Evolutionary conservation across 2,797 vertebrate genomes (phyloP).

Genomic region (Enteromius trimaculatus): DNA sequence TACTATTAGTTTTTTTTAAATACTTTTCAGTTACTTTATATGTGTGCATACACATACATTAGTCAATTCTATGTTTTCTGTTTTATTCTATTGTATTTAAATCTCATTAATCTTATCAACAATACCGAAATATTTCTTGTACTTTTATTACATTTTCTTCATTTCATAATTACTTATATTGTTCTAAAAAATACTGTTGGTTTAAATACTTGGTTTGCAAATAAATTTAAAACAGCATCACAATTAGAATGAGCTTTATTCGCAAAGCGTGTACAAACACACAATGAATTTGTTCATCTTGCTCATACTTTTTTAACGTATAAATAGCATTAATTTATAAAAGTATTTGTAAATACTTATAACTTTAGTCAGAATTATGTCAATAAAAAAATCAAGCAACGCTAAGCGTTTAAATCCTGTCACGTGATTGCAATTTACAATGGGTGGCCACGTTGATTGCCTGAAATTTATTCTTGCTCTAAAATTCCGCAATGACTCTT

Average conservation of each 20-base stretch:
- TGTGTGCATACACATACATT: neutral
- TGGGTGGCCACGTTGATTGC: constrained; percentile 38
- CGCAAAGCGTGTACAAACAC: neutral
- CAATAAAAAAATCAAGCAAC: neutral
- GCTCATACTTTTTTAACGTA: neutral
- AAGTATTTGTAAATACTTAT: neutral
- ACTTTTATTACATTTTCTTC: neutral
- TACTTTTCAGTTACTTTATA: neutral
- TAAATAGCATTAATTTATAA: no score
- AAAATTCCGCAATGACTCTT: neutral
- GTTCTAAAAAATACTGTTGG: neutral
- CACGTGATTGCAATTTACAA: constrained; percentile 30
- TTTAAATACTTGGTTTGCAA: neutral
- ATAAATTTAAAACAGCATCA: neutral
- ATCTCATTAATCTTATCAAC: neutral
- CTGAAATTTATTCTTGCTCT: constrained; percentile 37
- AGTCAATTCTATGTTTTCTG: neutral
- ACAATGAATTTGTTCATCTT: neutral
- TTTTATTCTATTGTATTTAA: neutral
- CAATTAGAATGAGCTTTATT: neutral
- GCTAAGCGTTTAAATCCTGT: constrained; percentile 12
- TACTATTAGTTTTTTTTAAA: no score
- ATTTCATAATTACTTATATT: neutral
- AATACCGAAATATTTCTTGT: neutral
- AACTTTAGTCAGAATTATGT: neutral